A percentile compares a stretch with the other conserved stretches of the same genome.
phyloP scores from a whole-genome alignment of 2,888 invertebrate species.

The Argyresthia goedartella region DNA sequence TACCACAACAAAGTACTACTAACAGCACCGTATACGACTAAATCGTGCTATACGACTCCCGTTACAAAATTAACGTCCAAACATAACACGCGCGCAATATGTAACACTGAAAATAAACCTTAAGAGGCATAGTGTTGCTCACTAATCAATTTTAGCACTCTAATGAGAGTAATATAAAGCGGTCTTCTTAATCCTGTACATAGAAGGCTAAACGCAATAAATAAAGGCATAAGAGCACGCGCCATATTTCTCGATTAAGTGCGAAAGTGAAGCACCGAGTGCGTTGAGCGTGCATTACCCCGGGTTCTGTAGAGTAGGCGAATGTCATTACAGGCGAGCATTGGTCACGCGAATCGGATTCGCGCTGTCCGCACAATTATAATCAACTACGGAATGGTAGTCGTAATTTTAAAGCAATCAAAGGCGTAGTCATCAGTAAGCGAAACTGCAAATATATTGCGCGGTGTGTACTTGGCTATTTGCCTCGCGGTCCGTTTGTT shows the following conservation, averaged over 20 bases:
- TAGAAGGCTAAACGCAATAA: slow-evolving; percentile 48
- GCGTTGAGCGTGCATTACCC: slow-evolving; percentile 15
- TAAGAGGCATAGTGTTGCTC: slow-evolving; percentile 10
- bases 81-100: not conserved
- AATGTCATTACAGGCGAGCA: slow-evolving; percentile 53
- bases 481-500: not conserved
- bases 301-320: slow-evolving; percentile 22
- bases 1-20: not conserved
- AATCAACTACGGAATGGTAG: slow-evolving; percentile 55
- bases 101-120: slow-evolving; percentile 16
- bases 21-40: not conserved
- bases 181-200: slow-evolving; percentile 51
- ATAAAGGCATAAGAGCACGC: slow-evolving; percentile 64
- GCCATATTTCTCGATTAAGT: slow-evolving; percentile 70
- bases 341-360: slow-evolving; percentile 67
- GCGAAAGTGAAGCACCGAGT: slow-evolving; percentile 49
- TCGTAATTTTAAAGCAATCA: slow-evolving; percentile 69
- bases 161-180: slow-evolving; percentile 65
- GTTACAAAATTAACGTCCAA: not conserved
- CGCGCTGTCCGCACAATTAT: slow-evolving; percentile 65
- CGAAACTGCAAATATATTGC: slow-evolving; percentile 28
- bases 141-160: slow-evolving; percentile 55
- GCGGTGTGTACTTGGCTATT: not conserved
- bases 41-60: not conserved
- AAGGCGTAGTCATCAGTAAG: slow-evolving; percentile 44